phyloP scores from a whole-genome alignment of 2,888 invertebrate genomes.

The Pachliopta kotzebuea region DNA sequence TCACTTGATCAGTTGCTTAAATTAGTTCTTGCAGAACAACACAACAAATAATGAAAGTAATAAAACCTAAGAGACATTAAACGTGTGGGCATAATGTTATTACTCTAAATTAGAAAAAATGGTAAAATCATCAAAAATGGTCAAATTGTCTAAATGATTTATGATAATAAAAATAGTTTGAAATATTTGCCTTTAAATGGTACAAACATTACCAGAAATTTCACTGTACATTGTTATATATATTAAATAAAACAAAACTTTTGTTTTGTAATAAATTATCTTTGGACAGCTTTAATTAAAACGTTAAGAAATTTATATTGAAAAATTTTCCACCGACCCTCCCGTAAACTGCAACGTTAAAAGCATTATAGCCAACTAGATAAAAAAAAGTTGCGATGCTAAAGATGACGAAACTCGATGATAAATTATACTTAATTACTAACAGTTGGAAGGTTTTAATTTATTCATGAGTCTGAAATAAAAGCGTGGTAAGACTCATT shows the following conservation, averaged over 20 bases:
- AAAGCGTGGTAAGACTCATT: background rate
- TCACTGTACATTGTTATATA: too few relatives aligned
- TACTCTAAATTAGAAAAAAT: too few relatives aligned
- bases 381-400: conserved; percentile 69
- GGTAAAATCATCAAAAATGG: too few relatives aligned
- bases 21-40: too few relatives aligned
- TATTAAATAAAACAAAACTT: background rate
- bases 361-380: conserved; percentile 58
- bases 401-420: conserved; percentile 73
- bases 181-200: too few relatives aligned
- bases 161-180: too few relatives aligned
- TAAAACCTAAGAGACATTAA: too few relatives aligned
- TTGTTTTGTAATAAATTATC: conserved; percentile 5
- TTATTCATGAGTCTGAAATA: background rate
- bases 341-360: conserved; percentile 8
- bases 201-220: too few relatives aligned
- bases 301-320: conserved; percentile 7
- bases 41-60: too few relatives aligned
- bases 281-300: conserved; percentile 19
- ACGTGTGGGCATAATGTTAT: too few relatives aligned
- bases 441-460: background rate
- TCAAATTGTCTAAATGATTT: too few relatives aligned
- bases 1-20: too few relatives aligned
- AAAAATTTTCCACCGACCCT: conserved; percentile 5
- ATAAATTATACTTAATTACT: conserved; percentile 78